These are phyloP conservation scores for Choristoneura rosaceana DNA, from an alignment of 2,888 invertebrate genomes.

Conservation along the genomic window DNA sequence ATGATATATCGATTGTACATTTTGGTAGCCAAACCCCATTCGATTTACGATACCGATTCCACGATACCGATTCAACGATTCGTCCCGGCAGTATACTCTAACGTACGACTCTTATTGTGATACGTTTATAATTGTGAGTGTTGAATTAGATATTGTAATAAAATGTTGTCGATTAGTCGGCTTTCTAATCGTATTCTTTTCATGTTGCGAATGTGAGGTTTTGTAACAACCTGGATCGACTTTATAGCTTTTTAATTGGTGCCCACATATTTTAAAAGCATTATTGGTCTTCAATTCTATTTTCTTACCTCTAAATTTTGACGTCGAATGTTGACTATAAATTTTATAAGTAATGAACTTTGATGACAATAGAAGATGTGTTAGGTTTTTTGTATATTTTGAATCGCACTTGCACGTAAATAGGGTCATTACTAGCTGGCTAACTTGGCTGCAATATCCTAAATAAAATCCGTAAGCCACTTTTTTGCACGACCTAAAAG, in stretches of 20 bases:
- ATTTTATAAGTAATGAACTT: too few relatives aligned
- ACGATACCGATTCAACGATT: slow-evolving; percentile 49
- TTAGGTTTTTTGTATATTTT: too few relatives aligned
- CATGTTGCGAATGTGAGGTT: background rate
- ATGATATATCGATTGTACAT: slow-evolving; percentile 58
- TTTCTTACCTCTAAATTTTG: too few relatives aligned
- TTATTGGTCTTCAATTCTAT: too few relatives aligned
- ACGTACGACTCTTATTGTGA: slow-evolving; percentile 30
- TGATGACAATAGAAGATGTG: too few relatives aligned
- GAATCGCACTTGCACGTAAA: too few relatives aligned
- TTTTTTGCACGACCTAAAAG: too few relatives aligned
- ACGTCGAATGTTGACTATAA: too few relatives aligned
- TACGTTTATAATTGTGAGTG: slow-evolving; percentile 37
- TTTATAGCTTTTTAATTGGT: slow-evolving; percentile 2
- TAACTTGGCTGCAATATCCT: too few relatives aligned
- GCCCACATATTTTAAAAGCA: background rate
- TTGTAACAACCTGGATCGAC: background rate
- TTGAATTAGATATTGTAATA: slow-evolving; percentile 21
- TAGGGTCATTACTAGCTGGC: too few relatives aligned
- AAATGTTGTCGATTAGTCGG: slow-evolving; percentile 20
- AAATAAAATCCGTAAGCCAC: too few relatives aligned
- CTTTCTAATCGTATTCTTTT: slow-evolving; percentile 20
- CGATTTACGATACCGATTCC: slow-evolving; percentile 62
- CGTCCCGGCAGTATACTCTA: slow-evolving; percentile 59
- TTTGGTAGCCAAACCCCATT: slow-evolving; percentile 68